Evolutionary conservation across 1,140 invertebrate species (phyloP).

Genomic region (Euura lappo): DNA sequence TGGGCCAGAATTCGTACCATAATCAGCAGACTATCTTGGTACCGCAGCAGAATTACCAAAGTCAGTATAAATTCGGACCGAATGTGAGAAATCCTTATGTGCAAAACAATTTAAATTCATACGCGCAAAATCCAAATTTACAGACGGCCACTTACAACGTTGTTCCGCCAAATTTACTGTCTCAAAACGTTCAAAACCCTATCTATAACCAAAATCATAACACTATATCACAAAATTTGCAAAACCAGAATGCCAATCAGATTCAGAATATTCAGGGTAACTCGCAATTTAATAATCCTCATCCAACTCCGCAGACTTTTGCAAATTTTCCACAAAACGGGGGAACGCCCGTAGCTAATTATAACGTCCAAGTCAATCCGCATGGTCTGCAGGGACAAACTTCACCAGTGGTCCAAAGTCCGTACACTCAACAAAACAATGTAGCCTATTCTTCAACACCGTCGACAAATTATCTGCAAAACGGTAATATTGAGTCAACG

Average conservation of each 20-base stretch:
- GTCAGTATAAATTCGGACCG: neutral
- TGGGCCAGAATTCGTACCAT: conserved; percentile 49
- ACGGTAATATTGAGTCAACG: conserved; percentile 19
- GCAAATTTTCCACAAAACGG: conserved; percentile 38
- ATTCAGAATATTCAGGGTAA: neutral
- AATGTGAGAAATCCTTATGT: neutral
- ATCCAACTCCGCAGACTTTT: conserved; percentile 43
- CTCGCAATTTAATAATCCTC: conserved; percentile 28
- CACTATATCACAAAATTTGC: neutral
- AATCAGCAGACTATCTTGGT: conserved; percentile 47
- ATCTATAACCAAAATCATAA: neutral
- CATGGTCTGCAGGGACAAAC: conserved; percentile 41
- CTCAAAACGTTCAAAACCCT: neutral
- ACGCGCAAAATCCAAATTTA: neutral
- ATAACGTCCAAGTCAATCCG: conserved; percentile 41
- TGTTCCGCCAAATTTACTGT: neutral
- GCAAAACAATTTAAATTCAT: neutral
- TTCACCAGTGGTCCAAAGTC: conserved; percentile 19
- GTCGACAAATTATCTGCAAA: conserved; percentile 15
- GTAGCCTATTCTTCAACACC: conserved; percentile 20
- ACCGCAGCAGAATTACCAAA: conserved; percentile 26
- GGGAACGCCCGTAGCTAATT: conserved; percentile 23
- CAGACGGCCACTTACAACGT: neutral
- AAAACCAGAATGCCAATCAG: neutral
- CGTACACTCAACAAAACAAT: conserved; percentile 14